Conservation (phyloP, 1,140 invertebrate species). For the Apis cerana region DNA sequence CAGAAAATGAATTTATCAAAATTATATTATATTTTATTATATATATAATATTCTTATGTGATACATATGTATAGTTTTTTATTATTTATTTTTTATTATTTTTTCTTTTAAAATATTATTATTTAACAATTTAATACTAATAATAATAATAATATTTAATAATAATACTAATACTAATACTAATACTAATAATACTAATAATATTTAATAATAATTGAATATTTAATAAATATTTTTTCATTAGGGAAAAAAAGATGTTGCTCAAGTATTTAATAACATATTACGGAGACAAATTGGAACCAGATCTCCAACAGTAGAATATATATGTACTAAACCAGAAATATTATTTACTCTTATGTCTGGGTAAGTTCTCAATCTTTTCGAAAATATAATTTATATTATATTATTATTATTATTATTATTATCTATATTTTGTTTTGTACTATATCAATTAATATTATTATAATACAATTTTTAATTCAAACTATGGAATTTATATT, state of each 20-base stretch:
- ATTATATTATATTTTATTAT: neutral
- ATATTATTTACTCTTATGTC: slow-evolving; percentile 98
- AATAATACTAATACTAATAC: no score
- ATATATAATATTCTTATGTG: no score
- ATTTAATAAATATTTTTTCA: slow-evolving; percentile 5
- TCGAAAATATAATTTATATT: no score
- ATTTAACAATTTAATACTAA: neutral
- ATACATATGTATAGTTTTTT: neutral
- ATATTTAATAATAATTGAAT: neutral
- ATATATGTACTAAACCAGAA: slow-evolving; percentile 98
- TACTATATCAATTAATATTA: neutral
- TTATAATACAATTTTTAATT: neutral
- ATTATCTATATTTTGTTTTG: neutral
- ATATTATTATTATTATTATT: no score
- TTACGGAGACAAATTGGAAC: slow-evolving; percentile 98
- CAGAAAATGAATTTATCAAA: neutral
- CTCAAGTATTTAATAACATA: slow-evolving; percentile 99
- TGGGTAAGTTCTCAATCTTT: slow-evolving; percentile 85
- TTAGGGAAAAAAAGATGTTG: slow-evolving; percentile 98
- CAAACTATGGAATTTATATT: neutral
- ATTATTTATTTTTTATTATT: neutral
- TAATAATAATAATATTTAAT: neutral
- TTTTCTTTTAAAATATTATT: neutral
- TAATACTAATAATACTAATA: no score
- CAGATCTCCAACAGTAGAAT: slow-evolving; percentile 98